Conservation (phyloP, 2,113 vertebrate genomes). For the Mormyrus iriodes region DNA sequence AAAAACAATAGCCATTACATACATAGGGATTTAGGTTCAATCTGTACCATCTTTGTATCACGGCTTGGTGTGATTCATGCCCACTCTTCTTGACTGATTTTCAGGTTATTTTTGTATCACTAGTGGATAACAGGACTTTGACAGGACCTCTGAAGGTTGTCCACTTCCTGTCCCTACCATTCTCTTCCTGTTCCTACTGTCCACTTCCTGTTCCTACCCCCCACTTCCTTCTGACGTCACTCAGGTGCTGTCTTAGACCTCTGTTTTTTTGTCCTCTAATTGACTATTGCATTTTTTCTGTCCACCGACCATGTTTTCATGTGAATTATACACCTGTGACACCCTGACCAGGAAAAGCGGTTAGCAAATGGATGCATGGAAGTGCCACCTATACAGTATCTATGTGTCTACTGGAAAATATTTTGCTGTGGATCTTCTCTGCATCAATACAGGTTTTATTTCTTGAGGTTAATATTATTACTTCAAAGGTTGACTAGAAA, state of each 20-base stretch:
- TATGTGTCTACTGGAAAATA: too few relatives aligned
- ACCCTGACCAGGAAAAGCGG: background rate
- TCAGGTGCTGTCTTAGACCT: background rate
- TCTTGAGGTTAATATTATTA: background rate
- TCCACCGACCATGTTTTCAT: background rate
- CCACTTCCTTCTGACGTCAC: background rate
- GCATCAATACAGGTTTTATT: background rate
- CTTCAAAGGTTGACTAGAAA: background rate
- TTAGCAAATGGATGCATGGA: background rate
- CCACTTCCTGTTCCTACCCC: too few relatives aligned
- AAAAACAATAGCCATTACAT: background rate
- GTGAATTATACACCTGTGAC: background rate
- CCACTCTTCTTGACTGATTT: background rate
- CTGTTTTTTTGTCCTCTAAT: background rate
- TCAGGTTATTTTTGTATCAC: background rate
- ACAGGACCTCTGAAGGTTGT: background rate
- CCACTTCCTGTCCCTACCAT: background rate
- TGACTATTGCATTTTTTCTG: background rate
- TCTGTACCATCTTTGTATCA: background rate
- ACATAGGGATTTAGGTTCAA: background rate
- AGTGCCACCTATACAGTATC: background rate
- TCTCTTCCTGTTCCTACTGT: too few relatives aligned
- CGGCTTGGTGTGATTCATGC: background rate
- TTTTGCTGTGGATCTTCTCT: background rate
- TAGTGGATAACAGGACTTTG: background rate